Evolutionary conservation across 2,888 invertebrate species (phyloP).

Genomic region (Punctoribates punctum): DNA sequence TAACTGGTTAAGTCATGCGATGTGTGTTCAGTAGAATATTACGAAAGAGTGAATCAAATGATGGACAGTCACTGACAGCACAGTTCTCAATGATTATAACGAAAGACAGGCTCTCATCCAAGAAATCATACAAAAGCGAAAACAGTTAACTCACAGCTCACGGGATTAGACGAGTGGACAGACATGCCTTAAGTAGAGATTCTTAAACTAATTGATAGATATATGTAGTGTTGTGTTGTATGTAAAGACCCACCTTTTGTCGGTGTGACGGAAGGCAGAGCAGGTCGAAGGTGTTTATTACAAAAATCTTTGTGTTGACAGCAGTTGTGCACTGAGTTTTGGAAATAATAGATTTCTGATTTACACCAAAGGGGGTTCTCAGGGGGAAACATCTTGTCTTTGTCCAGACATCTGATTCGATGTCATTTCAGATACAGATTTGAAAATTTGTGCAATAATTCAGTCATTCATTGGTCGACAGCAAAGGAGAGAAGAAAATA

Average conservation of each 20-base stretch:
- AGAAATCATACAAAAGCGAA: too few species aligned
- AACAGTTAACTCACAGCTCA: too few species aligned
- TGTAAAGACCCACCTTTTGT: conserved; percentile 61
- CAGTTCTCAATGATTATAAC: background rate
- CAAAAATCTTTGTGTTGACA: conserved; percentile 71
- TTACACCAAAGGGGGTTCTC: conserved; percentile 77
- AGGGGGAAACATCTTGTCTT: conserved; percentile 68
- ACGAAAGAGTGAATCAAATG: background rate
- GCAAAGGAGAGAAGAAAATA: conserved; percentile 30
- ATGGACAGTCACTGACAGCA: background rate
- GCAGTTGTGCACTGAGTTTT: conserved; percentile 74
- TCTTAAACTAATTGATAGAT: background rate
- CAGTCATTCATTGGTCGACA: background rate
- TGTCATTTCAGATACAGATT: background rate
- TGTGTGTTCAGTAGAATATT: too few species aligned
- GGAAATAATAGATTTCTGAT: conserved; percentile 66
- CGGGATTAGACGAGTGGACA: too few species aligned
- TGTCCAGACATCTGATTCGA: conserved; percentile 67
- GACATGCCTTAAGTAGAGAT: too few species aligned
- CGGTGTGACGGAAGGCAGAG: conserved; percentile 59
- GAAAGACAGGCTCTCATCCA: background rate
- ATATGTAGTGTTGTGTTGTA: background rate
- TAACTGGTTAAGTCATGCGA: background rate
- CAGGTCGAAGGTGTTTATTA: conserved; percentile 68
- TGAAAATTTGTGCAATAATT: background rate